Evolutionary conservation across 2,888 invertebrate genomes (phyloP).

Genomic region (Hedychridium roseum): DNA sequence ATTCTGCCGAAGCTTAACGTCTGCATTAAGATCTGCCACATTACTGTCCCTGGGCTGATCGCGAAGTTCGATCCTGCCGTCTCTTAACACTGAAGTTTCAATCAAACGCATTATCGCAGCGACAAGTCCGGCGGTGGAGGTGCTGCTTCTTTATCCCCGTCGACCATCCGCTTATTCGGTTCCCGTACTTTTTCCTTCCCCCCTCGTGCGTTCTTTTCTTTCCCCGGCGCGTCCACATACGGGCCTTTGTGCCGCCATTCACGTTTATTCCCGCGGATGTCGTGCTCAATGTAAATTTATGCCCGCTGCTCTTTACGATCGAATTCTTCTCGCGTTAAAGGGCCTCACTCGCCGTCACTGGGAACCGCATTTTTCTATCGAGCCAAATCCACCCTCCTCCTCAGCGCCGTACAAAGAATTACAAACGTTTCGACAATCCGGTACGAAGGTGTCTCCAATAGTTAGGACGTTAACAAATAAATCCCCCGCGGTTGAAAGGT

Average conservation of each 20-base stretch:
- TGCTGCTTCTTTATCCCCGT: background rate
- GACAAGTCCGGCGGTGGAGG: background rate
- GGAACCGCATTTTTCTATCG: background rate
- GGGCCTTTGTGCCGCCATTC: constrained; percentile 27
- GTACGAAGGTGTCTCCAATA: background rate
- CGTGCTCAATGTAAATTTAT: constrained; percentile 31
- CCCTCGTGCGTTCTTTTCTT: constrained; percentile 6
- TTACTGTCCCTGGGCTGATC: too few species aligned
- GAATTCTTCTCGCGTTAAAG: constrained; percentile 8
- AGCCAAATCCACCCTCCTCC: background rate
- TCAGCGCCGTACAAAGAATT: background rate
- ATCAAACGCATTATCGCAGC: background rate
- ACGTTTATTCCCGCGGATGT: constrained; percentile 25
- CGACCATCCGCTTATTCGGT: constrained; percentile 14
- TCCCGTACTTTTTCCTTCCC: constrained; percentile 9
- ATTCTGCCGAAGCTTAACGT: too few species aligned
- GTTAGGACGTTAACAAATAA: background rate
- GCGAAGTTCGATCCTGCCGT: constrained; percentile 1
- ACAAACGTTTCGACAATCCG: background rate
- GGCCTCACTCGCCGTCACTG: background rate
- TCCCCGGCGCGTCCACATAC: constrained; percentile 18
- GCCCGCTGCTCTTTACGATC: constrained; percentile 16
- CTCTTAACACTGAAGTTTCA: constrained; percentile 2
- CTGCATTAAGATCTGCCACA: too few species aligned
- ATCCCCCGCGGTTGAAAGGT: too few species aligned